phyloP scores from a whole-genome alignment of 2,113 vertebrate genomes.

The Hippolais icterina region DNA sequence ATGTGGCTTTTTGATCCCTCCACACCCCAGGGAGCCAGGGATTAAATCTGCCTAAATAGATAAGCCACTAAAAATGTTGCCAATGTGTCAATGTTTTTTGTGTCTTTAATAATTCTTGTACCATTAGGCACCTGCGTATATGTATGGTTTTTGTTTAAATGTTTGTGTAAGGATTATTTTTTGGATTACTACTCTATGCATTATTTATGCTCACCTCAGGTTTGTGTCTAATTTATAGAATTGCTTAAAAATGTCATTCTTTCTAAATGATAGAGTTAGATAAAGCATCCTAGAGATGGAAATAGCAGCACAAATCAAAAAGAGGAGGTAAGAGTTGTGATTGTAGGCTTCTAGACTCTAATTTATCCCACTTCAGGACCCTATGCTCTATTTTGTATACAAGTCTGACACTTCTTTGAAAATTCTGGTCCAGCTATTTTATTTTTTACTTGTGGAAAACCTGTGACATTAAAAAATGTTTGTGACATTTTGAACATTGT shows the following conservation, averaged over 20 bases:
- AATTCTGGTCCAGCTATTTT: neutral
- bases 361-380: neutral
- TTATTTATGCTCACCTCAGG: neutral
- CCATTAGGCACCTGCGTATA: rapidly evolving
- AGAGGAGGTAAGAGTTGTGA: neutral
- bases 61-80: neutral
- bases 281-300: neutral
- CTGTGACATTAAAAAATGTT: neutral
- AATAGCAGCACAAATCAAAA: neutral
- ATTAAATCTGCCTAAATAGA: neutral
- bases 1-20: neutral
- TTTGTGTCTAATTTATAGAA: neutral
- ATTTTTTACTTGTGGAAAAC: neutral
- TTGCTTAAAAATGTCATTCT: neutral
- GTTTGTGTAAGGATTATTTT: neutral
- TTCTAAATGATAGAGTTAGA: neutral
- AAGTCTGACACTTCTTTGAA: neutral
- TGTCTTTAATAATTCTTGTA: neutral
- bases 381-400: neutral
- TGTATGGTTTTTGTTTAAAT: neutral
- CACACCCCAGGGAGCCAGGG: neutral
- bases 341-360: neutral
- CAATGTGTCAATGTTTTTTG: neutral
- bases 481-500: neutral
- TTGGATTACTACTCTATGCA: neutral